Evolutionary conservation across 2,888 invertebrate genomes (phyloP).

Genomic region (Cylloceria caligata): DNA sequence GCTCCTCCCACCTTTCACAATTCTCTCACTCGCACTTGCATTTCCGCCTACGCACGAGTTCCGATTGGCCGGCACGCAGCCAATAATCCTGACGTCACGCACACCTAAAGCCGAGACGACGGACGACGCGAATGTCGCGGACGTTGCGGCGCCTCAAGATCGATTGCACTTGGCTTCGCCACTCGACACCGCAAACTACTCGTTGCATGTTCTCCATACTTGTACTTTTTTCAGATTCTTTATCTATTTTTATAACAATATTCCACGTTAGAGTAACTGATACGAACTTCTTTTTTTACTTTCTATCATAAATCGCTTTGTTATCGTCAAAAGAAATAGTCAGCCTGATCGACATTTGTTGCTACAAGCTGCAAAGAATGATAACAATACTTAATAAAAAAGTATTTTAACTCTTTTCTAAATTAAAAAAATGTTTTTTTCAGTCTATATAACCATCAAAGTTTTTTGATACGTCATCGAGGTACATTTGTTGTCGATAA

Average conservation of each 20-base stretch:
- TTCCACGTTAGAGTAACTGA: not conserved
- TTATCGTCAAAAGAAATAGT: not conserved
- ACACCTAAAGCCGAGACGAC: conserved; percentile 64
- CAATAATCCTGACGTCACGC: conserved; percentile 74
- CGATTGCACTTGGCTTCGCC: conserved; percentile 63
- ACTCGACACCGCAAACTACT: conserved; percentile 4
- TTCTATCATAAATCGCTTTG: not conserved
- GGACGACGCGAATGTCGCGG: conserved; percentile 30
- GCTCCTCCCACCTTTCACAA: conserved; percentile 77
- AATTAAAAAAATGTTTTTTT: too few relatives aligned
- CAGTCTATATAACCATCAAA: too few relatives aligned
- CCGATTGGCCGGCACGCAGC: conserved; percentile 73
- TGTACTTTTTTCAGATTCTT: not conserved
- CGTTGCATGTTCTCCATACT: not conserved
- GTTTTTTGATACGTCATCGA: too few relatives aligned
- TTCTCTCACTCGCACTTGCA: conserved; percentile 58
- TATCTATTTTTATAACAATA: not conserved
- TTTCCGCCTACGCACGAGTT: conserved; percentile 59
- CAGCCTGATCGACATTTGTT: not conserved
- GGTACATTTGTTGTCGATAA: too few relatives aligned
- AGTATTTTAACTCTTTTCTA: too few relatives aligned
- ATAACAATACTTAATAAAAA: too few relatives aligned
- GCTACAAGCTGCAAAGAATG: too few relatives aligned
- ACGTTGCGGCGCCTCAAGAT: conserved; percentile 69
- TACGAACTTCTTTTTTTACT: not conserved